Base-by-base conservation (phyloP, 2,113 vertebrate genomes). In the Etheostoma cragini region DNA sequence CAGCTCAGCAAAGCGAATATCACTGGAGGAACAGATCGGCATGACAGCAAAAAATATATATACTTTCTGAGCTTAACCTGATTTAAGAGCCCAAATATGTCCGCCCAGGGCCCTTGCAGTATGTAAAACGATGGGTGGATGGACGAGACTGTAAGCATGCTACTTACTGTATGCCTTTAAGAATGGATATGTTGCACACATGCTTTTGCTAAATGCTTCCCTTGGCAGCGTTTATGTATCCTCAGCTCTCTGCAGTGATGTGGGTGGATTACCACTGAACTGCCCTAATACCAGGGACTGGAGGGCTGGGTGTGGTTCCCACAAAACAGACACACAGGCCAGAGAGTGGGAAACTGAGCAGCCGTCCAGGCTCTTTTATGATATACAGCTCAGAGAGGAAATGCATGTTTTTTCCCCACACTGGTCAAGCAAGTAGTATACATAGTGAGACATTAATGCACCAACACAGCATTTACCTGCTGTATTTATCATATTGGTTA, bases 301-400 rank as follows among this genome's bases (percentile, higher is more conserved):
- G 26, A 83, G 67, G 58, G 7, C 64, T 78, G 79, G 86, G 84
- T 80, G 85, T 86, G 90, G 85, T 54, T 75, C 74, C 46, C 49
- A 69, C 79, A 62, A 84, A 80, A 62, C 52, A 83, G 24, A 76
- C 71, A 35, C 58, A 57, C 21, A 57, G 52, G n/a, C 64, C 73
- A 58, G 42, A 77, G 38, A 49, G 72, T 60, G 54, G 24, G 57
- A 56, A 61, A 53, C 71, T 45, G 7, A 76, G 61, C 35, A 30
- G 49, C 72, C 3, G n/a, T 11, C 12, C 3, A 1, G 54, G 11
- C 45, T 70, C 57, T 57, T 64, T 47, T 68, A 4, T 50, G 10
- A 30, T 30, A 19, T 54, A 3, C 47, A 45, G 6, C 49, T 63
- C 15, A 26, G 26, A 52, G 6, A n/a, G 24, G 42, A 72, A 30